phyloP scores from a whole-genome alignment of 1,140 invertebrate genomes.

The Chelonus insularis region DNA sequence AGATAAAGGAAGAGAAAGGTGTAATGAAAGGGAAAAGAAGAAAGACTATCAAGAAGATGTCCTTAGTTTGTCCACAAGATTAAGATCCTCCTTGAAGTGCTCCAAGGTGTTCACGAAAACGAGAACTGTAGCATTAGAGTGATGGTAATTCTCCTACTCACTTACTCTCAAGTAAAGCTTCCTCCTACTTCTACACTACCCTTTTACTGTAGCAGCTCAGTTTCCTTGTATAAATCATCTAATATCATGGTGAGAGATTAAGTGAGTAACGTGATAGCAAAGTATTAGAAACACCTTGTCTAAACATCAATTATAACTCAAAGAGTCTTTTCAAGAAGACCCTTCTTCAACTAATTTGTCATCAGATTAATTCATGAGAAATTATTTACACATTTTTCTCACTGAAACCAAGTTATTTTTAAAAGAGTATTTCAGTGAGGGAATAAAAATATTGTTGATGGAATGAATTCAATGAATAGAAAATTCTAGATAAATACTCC shows the following conservation, averaged over 20 bases:
- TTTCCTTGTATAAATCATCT: constrained; percentile 11
- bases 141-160: background rate
- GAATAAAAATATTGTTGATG: too few species aligned
- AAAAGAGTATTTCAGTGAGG: too few species aligned
- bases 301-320: constrained; percentile 2
- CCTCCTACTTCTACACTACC: background rate
- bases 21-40: background rate
- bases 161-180: constrained; percentile 1
- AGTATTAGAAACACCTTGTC: background rate
- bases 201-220: background rate
- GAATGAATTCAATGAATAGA: too few species aligned
- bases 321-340: background rate
- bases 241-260: background rate
- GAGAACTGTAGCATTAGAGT: background rate
- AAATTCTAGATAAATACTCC: too few species aligned
- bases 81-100: background rate
- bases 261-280: background rate
- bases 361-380: background rate
- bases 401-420: too few species aligned
- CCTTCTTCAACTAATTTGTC: background rate
- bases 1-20: background rate
- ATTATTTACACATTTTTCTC: background rate
- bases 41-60: background rate
- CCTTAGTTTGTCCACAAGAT: background rate
- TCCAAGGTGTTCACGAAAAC: background rate